Percentiles rank a stretch among this genome's conserved stretches.
phyloP scores from a whole-genome alignment of 2,888 invertebrate species.

The Eupeodes latifasciatus region DNA sequence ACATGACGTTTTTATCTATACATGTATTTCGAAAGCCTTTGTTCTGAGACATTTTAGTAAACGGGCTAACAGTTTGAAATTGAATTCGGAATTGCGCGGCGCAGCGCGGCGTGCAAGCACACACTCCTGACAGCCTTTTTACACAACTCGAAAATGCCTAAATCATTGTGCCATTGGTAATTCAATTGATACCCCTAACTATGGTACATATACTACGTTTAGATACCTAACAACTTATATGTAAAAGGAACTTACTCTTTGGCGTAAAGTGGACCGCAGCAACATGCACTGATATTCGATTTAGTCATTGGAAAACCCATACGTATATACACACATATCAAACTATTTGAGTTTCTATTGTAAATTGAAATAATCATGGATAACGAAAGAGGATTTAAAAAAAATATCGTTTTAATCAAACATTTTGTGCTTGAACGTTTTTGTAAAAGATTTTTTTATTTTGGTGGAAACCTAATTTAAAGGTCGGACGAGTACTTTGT shows the following conservation, averaged over 20 bases:
- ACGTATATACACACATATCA: no score
- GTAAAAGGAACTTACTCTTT: not conserved
- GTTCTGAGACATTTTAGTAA: conserved; percentile 11
- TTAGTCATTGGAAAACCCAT: not conserved
- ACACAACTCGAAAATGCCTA: conserved; percentile 32
- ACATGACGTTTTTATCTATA: not conserved
- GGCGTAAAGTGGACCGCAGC: not conserved
- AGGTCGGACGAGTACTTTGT: no score
- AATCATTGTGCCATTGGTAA: conserved; percentile 27
- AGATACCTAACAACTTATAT: not conserved
- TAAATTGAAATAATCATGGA: not conserved
- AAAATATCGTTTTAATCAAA: conserved; percentile 9
- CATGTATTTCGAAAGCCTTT: not conserved
- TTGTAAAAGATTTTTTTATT: not conserved
- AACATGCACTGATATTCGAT: conserved; percentile 33
- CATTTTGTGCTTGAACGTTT: not conserved
- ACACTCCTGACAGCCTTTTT: conserved; percentile 13
- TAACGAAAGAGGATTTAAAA: not conserved
- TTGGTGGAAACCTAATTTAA: not conserved
- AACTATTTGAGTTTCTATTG: not conserved
- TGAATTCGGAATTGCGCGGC: conserved; percentile 34
- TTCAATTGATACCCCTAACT: conserved; percentile 14
- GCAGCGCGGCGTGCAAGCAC: not conserved
- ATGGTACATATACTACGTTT: not conserved
- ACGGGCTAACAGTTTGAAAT: conserved; percentile 44